Evolutionary conservation across 2,888 invertebrate genomes (phyloP), one percentile per base, ranked within the genome.

Genomic region (Polyploca ridens): DNA sequence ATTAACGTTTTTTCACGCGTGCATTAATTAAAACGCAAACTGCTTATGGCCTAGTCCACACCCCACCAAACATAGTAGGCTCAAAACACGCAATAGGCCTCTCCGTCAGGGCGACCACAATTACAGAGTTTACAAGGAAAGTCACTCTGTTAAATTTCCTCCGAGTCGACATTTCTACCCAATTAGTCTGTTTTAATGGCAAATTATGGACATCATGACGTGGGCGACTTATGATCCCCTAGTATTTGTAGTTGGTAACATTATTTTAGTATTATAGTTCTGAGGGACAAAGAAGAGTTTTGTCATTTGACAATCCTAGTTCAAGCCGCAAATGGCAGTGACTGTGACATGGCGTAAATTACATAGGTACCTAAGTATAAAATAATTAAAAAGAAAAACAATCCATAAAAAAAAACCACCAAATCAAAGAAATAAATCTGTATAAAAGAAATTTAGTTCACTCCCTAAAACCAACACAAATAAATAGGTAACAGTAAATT

Each of bases 91-190:
- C 88, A 76, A 87, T 74, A 74, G 73, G 69, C 70, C 69, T 65
- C 65, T 76, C 66, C 62, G 71, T 71, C 72, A 76, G 69, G 67
- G 67, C 76, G 71, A 19, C 33, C 61, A 73, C 71, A 81, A 81
- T 81, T 81, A 77, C 75, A 44, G 66, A 62, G 63, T 64, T 65
- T 66, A 88, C 87, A 88, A 80, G 86, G 79, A 87, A 88, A 88
- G 78, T 79, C 86, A 87, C 88, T 87, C 74, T 76, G 73, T 66
- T 70, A 76, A 82, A 85, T 85, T 81, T 79, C 76, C 74, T 75
- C 64, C 62, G 70, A 54, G 54, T 72, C 70, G 73, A 73, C 76
- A 74, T 78, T 79, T 76, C 70, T 69, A 73, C 67, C 72, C 82
- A 84, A 86, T 86, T 86, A 86, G 75, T 66, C 63, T 38, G 70